Conservation (phyloP, 2,888 invertebrate species). For the Automeris io region DNA sequence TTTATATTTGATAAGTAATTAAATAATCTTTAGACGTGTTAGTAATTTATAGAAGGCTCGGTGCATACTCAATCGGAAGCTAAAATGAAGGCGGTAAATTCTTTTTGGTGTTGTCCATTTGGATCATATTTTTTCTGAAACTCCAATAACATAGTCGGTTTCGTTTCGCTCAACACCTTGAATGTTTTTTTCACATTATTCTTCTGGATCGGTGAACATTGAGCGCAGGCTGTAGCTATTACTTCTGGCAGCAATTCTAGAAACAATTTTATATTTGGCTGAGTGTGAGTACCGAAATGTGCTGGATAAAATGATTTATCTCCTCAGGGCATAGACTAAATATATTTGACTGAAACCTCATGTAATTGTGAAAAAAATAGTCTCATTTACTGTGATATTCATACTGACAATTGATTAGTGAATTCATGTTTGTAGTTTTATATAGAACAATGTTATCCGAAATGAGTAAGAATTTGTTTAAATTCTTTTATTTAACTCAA, state of each 20-base stretch:
- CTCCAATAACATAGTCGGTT: constrained; percentile 36
- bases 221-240: constrained; percentile 49
- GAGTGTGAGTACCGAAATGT: no score
- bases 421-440: no score
- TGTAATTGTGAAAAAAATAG: no score
- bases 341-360: no score
- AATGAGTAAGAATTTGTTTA: not conserved
- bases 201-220: constrained; percentile 48
- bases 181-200: constrained; percentile 44
- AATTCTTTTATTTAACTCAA: no score
- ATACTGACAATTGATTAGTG: no score
- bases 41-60: not conserved
- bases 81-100: constrained; percentile 42
- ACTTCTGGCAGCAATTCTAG: constrained; percentile 58
- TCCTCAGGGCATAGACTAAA: no score
- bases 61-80: constrained; percentile 25
- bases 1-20: not conserved
- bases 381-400: no score
- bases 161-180: constrained; percentile 42
- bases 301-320: no score
- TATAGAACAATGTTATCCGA: no score
- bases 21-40: constrained; percentile 6
- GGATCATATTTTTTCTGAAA: constrained; percentile 54
- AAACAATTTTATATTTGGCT: no score
- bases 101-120: constrained; percentile 43